Evolutionary conservation across 2,888 invertebrate species (phyloP), one percentile per base, ranked within the genome.

Genomic region (Epiblema foenella): DNA sequence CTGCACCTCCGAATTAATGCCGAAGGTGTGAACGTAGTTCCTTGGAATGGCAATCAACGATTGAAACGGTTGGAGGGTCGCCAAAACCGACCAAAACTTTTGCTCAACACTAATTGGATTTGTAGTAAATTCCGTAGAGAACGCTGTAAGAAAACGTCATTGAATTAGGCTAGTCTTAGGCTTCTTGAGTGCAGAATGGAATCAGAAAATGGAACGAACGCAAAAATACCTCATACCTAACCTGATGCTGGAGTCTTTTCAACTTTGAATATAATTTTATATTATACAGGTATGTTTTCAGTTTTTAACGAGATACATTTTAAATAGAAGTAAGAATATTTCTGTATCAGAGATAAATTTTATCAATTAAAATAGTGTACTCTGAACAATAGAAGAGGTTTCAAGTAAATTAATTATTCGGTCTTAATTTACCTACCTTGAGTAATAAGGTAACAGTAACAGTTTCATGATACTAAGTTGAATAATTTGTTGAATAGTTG

Each of bases 81-180:
- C 91, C 93, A 92, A 90, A 86, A 86, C 81, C 79, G 74, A 86
- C 87, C 78, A 80, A 79, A 88, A 89, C 82, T 89, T 90, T 87
- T 82, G 78, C 81, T 83, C 77, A 81, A 85, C 86, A 83, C 87
- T 91, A 92, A 92, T 92, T 91, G 86, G 85, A 90, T 90, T 90
- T 89, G 88, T 88, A 84, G 78, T 77, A 75, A 76, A 77, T 75
- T 81, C 77, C 73, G 79, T 79, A 68, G 77, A 77, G 77, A 74
- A 79, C 79, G 75, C 78, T 77, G 74, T 78, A 77, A 77, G 76
- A 77, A 77, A 75, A 75, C 77, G 78, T 74, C 46, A 42, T 60
- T 60, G 33, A 60, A 69, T 73, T 52, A 29, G 56, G 24, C 37
- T 58, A 37, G 24, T 24, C 24, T 39, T 60, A 39, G 29, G 18